phyloP scores from a whole-genome alignment of 2,797 vertebrate species.

The Crotalus adamanteus region DNA sequence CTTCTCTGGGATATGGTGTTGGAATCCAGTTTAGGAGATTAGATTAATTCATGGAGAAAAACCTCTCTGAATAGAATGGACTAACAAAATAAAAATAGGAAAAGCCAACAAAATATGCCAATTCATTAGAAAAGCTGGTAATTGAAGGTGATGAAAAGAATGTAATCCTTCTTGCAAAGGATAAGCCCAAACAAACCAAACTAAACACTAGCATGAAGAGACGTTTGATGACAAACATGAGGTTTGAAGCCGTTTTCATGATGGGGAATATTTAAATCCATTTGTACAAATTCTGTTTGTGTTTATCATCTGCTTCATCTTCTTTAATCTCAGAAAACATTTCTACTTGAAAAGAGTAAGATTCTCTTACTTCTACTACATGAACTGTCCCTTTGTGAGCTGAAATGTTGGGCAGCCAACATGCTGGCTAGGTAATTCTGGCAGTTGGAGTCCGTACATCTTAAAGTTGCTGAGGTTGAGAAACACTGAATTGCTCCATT shows the following conservation, averaged over 20 bases:
- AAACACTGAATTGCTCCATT: neutral
- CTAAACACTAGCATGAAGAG: neutral
- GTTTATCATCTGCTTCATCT: neutral
- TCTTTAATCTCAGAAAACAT: neutral
- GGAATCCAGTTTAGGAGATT: neutral
- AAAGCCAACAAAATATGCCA: neutral
- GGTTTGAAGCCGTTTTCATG: neutral
- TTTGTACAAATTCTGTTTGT: neutral
- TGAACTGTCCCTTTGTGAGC: neutral
- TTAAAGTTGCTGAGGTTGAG: neutral
- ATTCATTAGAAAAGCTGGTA: neutral
- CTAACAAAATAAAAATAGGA: neutral
- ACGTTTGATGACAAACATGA: neutral
- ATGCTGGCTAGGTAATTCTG: neutral
- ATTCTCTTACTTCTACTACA: neutral
- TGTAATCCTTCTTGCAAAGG: neutral
- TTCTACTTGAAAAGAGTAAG: neutral
- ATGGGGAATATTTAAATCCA: neutral
- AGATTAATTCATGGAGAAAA: neutral
- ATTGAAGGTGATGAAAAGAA: neutral
- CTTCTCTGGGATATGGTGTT: neutral
- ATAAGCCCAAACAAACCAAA: neutral
- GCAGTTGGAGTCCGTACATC: neutral
- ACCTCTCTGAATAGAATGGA: neutral
- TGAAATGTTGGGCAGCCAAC: neutral